These are phyloP conservation scores for Ceyx erithaca DNA, from an alignment of 2,797 vertebrate species.

Conservation along the genomic window DNA sequence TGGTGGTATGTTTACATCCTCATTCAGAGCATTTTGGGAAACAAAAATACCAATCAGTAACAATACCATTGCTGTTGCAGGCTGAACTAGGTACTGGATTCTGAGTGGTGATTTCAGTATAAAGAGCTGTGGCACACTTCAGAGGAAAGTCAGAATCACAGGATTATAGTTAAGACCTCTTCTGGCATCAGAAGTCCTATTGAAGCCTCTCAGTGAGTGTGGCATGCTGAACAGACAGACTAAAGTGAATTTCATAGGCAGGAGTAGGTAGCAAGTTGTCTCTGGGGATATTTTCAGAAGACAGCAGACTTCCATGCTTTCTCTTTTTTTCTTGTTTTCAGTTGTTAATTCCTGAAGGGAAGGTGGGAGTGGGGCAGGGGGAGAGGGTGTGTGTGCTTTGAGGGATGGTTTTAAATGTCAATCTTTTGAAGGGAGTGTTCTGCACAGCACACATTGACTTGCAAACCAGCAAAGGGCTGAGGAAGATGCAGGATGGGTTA, in stretches of 20 bases:
- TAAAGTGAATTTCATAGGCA: not conserved
- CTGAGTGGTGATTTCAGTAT: not conserved
- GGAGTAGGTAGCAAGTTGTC: not conserved
- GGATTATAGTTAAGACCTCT: not conserved
- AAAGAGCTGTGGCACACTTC: not conserved
- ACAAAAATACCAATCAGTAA: not conserved
- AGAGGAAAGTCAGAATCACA: not conserved
- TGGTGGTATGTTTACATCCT: not conserved
- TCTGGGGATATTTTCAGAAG: not conserved
- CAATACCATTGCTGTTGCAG: not conserved
- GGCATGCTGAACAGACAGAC: rapidly evolving
- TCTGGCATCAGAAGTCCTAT: not conserved
- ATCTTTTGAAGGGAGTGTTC: not conserved
- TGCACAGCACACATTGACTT: not conserved
- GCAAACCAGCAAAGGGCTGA: not conserved
- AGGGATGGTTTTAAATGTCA: not conserved
- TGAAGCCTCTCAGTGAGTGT: not conserved
- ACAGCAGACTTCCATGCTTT: not conserved
- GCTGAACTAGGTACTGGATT: not conserved
- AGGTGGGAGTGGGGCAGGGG: too few species aligned
- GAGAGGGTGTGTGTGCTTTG: not conserved
- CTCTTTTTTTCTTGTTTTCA: not conserved
- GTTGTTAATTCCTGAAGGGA: not conserved
- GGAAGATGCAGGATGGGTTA: not conserved
- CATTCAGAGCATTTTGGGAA: not conserved